These are phyloP conservation scores for Larimichthys polyactis DNA, from an alignment of 2,113 vertebrate species.

Conservation along the genomic window DNA sequence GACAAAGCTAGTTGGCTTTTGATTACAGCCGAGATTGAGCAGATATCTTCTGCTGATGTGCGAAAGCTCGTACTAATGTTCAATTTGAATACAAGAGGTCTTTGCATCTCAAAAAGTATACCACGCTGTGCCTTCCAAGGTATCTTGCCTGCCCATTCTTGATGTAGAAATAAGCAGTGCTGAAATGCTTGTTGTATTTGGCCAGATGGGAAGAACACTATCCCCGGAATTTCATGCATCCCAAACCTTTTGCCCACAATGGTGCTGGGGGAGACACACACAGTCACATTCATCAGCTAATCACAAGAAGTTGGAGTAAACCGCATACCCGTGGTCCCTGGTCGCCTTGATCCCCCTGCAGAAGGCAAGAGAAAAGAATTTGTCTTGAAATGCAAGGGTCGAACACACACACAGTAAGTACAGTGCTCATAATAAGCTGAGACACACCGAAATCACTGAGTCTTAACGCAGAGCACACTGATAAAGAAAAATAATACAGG, in stretches of 20 bases:
- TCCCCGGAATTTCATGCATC: slow-evolving; percentile 80
- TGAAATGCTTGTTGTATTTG: slow-evolving; percentile 77
- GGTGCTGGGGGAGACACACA: slow-evolving; percentile 64
- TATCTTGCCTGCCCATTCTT: slow-evolving; percentile 46
- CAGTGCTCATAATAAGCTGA: slow-evolving; percentile 40
- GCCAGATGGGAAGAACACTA: slow-evolving; percentile 70
- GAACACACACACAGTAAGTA: slow-evolving; percentile 30
- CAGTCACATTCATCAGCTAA: slow-evolving; percentile 69
- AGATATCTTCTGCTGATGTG: slow-evolving; percentile 44
- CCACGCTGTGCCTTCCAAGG: slow-evolving; percentile 16
- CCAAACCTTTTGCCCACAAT: slow-evolving; percentile 78
- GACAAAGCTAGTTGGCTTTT: slow-evolving; percentile 51
- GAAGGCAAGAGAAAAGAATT: slow-evolving; percentile 77
- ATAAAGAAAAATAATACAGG: slow-evolving; percentile 73
- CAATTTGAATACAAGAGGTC: slow-evolving; percentile 30
- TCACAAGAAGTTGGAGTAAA: slow-evolving; percentile 67
- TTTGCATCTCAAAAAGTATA: slow-evolving; percentile 22
- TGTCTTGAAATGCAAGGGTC: slow-evolving; percentile 43
- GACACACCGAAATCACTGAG: slow-evolving; percentile 45
- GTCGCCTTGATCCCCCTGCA: slow-evolving; percentile 99
- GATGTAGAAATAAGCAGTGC: slow-evolving; percentile 67
- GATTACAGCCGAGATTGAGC: slow-evolving; percentile 47
- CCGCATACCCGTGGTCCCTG: slow-evolving; percentile 98
- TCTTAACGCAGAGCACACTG: slow-evolving; percentile 73
- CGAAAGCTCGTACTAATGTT: slow-evolving; percentile 33